phyloP scores from a whole-genome alignment of 2,888 invertebrate species.

The Griposia aprilina region DNA sequence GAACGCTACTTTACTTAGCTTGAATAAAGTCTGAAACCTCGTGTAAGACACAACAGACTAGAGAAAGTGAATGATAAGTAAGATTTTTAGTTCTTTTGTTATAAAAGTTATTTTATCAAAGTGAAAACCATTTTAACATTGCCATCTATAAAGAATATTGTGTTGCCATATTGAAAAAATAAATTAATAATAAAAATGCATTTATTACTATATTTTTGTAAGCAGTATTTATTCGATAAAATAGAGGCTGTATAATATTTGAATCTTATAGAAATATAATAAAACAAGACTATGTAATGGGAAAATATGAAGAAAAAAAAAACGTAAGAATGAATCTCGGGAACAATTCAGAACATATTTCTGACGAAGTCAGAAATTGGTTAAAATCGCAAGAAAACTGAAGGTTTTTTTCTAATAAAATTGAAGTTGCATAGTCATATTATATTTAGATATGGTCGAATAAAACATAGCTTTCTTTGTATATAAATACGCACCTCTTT shows the following conservation, averaged over 20 bases:
- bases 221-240: constrained; percentile 72
- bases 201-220: constrained; percentile 85
- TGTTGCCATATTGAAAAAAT: constrained; percentile 77
- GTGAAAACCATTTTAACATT: constrained; percentile 53
- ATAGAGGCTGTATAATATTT: constrained; percentile 52
- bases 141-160: constrained; percentile 59
- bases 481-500: constrained; percentile 56
- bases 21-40: not conserved
- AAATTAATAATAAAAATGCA: constrained; percentile 76
- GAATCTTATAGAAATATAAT: constrained; percentile 54
- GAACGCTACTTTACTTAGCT: not conserved
- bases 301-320: constrained; percentile 34
- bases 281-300: constrained; percentile 44
- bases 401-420: constrained; percentile 17
- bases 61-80: not conserved
- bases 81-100: too few relatives aligned
- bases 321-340: constrained; percentile 43
- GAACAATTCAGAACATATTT: constrained; percentile 30
- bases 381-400: not conserved
- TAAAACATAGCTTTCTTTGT: constrained; percentile 57
- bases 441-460: constrained; percentile 58
- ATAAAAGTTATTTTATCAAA: constrained; percentile 21
- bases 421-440: constrained; percentile 38
- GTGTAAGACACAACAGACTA: not conserved
- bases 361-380: constrained; percentile 8